Conservation (phyloP, 2,113 vertebrate species). For the Clarias magur region DNA sequence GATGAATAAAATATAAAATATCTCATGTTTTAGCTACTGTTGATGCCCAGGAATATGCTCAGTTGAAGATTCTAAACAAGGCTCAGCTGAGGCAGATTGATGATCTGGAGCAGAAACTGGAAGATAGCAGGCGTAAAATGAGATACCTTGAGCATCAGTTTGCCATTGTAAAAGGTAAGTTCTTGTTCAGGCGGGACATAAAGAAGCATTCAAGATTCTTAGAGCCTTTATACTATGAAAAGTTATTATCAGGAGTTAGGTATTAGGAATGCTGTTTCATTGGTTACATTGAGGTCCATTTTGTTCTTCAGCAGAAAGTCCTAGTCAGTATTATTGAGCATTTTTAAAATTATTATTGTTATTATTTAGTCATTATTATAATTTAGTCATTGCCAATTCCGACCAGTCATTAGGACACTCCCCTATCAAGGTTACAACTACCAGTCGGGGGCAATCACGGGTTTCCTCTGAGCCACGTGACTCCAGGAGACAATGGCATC, state of each 20-base stretch:
- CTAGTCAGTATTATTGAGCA: background rate
- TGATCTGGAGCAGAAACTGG: conserved; percentile 83
- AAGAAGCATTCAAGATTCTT: background rate
- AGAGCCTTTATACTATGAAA: background rate
- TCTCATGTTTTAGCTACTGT: conserved; percentile 72
- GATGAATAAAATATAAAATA: background rate
- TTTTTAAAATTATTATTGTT: background rate
- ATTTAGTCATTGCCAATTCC: no score
- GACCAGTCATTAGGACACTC: no score
- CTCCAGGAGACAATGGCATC: no score
- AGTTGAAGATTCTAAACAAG: conserved; percentile 88
- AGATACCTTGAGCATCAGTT: conserved; percentile 92
- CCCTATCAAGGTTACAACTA: no score
- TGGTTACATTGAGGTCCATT: background rate
- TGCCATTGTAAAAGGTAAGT: conserved; percentile 85
- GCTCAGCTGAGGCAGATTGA: conserved; percentile 87
- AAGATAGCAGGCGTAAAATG: conserved; percentile 84
- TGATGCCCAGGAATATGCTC: conserved; percentile 84
- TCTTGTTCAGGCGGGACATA: background rate
- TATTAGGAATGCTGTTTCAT: background rate
- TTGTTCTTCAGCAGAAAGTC: background rate
- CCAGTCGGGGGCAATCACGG: no score
- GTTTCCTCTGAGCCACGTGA: no score
- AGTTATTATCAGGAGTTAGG: background rate
- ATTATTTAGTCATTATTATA: no score